A percentile compares a stretch with the other conserved stretches of the same genome.
Evolutionary conservation across 2,797 vertebrate genomes (phyloP).

Genomic region (Muscicapa striata): DNA sequence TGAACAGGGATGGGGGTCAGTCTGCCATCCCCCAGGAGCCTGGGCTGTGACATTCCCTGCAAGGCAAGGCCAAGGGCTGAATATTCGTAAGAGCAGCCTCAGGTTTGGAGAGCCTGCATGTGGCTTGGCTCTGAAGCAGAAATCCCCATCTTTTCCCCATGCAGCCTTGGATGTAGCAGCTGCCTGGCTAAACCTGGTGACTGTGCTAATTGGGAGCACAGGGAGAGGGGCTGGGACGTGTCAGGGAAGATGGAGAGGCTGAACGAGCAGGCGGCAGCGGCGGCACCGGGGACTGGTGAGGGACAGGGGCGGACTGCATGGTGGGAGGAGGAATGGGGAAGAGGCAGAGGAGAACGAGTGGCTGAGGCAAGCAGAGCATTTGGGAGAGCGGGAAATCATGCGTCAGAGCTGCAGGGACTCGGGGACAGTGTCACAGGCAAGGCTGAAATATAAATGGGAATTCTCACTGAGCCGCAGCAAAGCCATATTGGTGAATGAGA

Average conservation of each 20-base stretch:
- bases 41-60: not conserved
- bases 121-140: not conserved
- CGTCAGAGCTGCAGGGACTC: not conserved
- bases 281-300: fast-evolving
- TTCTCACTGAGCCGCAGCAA: not conserved
- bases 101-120: not conserved
- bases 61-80: not conserved
- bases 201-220: conserved; percentile 45
- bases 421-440: not conserved
- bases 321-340: not conserved
- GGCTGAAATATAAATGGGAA: conserved; percentile 50
- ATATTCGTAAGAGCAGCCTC: not conserved
- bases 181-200: not conserved
- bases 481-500: not conserved
- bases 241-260: not conserved
- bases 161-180: not conserved
- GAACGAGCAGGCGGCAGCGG: not conserved
- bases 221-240: not conserved
- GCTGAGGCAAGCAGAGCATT: not conserved
- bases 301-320: not conserved
- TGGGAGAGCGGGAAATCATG: not conserved
- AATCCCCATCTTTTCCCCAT: not conserved
- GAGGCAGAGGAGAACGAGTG: not conserved
- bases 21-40: not conserved
- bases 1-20: not conserved